These are phyloP conservation scores for Caenorhabditis brenneri DNA, from an alignment of 1,140 invertebrate species.

Conservation along the genomic window DNA sequence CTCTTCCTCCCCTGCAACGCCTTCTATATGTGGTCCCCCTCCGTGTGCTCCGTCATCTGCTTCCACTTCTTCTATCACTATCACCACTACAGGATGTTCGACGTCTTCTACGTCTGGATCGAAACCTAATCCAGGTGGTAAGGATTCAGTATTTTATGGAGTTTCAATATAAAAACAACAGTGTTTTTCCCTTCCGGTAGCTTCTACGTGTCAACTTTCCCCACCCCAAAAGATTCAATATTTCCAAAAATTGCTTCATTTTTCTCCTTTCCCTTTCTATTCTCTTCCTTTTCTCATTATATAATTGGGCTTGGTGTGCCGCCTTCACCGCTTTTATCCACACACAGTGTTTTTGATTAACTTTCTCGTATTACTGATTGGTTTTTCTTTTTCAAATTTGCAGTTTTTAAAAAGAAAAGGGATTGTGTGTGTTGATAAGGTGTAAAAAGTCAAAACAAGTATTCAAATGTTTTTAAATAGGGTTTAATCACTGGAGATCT, in stretches of 20 bases:
- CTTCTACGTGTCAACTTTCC: conserved; percentile 4
- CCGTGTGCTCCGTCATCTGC: conserved; percentile 11
- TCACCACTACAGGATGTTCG: conserved; percentile 11
- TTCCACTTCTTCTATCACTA: conserved; percentile 15
- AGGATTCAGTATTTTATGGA: neutral
- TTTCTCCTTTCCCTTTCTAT: neutral
- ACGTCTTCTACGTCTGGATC: neutral
- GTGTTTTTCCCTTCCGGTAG: neutral
- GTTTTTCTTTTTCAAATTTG: neutral
- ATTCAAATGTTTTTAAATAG: neutral
- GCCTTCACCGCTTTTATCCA: neutral
- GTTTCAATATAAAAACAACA: neutral
- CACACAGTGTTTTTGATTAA: neutral
- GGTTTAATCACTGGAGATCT: neutral
- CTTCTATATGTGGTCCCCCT: neutral
- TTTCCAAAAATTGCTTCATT: neutral
- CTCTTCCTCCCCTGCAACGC: conserved; percentile 13
- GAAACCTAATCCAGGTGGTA: conserved; percentile 18
- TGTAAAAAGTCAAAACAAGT: neutral
- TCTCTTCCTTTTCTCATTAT: neutral
- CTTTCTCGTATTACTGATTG: too few species aligned
- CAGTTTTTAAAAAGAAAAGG: neutral
- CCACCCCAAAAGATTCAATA: neutral
- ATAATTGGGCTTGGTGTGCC: neutral
- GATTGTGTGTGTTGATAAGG: too few species aligned